Evolutionary conservation across 2,888 invertebrate species (phyloP), one percentile per base, ranked within the genome.

Genomic region (Caenorhabditis sp.): DNA sequence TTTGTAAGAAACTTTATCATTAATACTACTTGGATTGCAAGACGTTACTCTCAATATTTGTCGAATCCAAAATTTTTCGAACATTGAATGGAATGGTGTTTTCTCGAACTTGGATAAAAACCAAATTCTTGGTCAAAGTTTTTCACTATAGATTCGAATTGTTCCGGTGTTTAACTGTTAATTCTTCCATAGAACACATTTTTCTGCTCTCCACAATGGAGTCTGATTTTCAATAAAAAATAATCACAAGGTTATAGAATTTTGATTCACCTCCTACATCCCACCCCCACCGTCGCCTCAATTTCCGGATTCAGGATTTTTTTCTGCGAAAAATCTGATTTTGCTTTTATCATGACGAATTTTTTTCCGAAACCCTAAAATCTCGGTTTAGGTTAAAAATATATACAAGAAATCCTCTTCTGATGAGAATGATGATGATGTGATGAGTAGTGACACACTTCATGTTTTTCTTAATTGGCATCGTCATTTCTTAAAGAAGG

Each of bases 401-500:
- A 47, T 19, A 16, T n/a, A 2, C 5, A 19, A n/a, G 1, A 47
- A 1, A 19, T 47, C 19, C 19, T 19, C n/a, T 47, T 47, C 19
- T 63, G 61, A 61, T 16, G 35, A 61, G 14, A 44, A 35, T 49
- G 64, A 69, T 49, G 64, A 69, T 61, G 77, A 77, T 70, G 77
- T 51, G 77, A 70, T 77, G 77, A 77, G 70, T 63, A 77, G 70
- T 77, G 77, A 70, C 69, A 70, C 63, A 63, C 26, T 10, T 22
- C 2, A 22, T 51, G 68, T 69, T 68, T 69, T 59, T 38, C 70
- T 77, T 77, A 77, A 77, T 77, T 77, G 77, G 77, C 77, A 70
- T 77, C 77, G 63, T 77, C 77, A 77, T 70, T 77, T 54, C 14
- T 49, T 47, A 1, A 47, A 38, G 59, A 49, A 51, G 19, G 22